These are phyloP conservation scores for Stratiolaelaps scimitus DNA, from an alignment of 1,140 invertebrate genomes.

Conservation along the genomic window DNA sequence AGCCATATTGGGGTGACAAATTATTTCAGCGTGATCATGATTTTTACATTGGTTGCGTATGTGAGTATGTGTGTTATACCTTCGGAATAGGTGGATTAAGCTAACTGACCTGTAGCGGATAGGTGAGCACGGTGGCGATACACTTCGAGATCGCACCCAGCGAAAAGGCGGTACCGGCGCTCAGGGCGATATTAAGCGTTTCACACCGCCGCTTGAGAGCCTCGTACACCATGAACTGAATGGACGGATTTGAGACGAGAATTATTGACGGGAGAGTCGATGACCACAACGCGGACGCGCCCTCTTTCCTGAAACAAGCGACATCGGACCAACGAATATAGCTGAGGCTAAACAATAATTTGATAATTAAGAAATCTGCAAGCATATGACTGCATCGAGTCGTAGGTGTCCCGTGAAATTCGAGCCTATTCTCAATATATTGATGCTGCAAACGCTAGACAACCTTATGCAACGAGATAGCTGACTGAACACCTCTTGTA, in stretches of 20 bases:
- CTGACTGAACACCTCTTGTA: too few relatives aligned
- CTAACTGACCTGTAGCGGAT: slow-evolving; percentile 62
- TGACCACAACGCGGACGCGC: slow-evolving; percentile 54
- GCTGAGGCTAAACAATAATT: background rate
- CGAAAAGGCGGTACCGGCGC: slow-evolving; percentile 48
- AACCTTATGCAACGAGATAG: too few relatives aligned
- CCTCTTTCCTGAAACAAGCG: slow-evolving; percentile 43
- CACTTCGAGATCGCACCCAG: slow-evolving; percentile 66
- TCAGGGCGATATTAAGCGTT: slow-evolving; percentile 40
- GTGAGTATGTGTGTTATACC: too few relatives aligned
- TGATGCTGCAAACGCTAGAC: too few relatives aligned
- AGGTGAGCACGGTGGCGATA: slow-evolving; percentile 66
- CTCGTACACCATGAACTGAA: slow-evolving; percentile 84
- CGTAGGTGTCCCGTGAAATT: too few relatives aligned
- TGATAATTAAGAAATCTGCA: background rate
- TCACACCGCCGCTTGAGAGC: slow-evolving; percentile 54
- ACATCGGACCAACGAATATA: slow-evolving; percentile 29
- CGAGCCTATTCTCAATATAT: too few relatives aligned
- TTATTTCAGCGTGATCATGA: too few relatives aligned
- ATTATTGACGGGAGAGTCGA: slow-evolving; percentile 67
- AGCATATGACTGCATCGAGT: background rate
- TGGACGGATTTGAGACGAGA: slow-evolving; percentile 69
- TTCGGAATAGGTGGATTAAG: too few relatives aligned
- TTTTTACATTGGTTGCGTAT: too few relatives aligned
- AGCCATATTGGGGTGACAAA: too few relatives aligned